Evolutionary conservation across 2,113 vertebrate species (phyloP).

Genomic region (Pan troglodytes): NHGRI_mPanTro3-v2.1_pri NC_072408.2:41171001-41171500

Average conservation of each 20-base stretch:
- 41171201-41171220: not conserved
- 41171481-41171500: not conserved
- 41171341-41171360: not conserved
- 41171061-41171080: not conserved
- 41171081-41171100: not conserved
- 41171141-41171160: not conserved
- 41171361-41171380: not conserved
- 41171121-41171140: not conserved
- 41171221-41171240: not conserved
- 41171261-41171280: not conserved
- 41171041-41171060: not conserved
- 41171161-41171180: not conserved
- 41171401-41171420: not conserved
- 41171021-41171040: not conserved
- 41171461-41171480: not conserved
- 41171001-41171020: not conserved
- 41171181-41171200: not conserved
- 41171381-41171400: not conserved
- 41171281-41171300: not conserved
- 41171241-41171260: not conserved
- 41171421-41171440: not conserved
- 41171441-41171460: not conserved
- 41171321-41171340: not conserved
- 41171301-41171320: not conserved
- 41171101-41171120: not conserved